Percentiles rank a stretch among this genome's conserved stretches.
Conservation (phyloP, 1,140 invertebrate species). For the Heliothis virescens region DNA sequence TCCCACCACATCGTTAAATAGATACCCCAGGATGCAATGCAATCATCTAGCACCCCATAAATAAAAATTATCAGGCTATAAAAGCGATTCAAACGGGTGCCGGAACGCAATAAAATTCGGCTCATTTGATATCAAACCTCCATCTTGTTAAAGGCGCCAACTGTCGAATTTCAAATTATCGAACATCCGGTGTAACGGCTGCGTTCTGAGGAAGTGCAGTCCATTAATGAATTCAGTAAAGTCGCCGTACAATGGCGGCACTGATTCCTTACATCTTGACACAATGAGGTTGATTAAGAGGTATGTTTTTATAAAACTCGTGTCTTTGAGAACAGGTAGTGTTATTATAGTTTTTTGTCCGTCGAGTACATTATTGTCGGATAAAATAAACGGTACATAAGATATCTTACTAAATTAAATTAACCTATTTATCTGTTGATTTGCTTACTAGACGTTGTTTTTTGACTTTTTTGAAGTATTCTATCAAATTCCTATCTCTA, state of each 20-base stretch:
- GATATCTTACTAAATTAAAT: no score
- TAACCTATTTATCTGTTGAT: no score
- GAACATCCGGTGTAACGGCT: constrained; percentile 59
- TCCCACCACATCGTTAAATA: no score
- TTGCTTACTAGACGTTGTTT: no score
- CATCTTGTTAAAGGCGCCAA: constrained; percentile 49
- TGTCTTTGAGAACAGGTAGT: constrained; percentile 4
- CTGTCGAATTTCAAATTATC: constrained; percentile 56
- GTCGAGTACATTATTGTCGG: constrained; percentile 45
- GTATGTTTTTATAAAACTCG: constrained; percentile 37
- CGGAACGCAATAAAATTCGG: constrained; percentile 4
- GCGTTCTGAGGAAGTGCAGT: constrained; percentile 60
- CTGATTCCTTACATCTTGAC: constrained; percentile 51
- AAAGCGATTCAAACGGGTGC: not conserved
- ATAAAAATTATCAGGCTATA: not conserved
- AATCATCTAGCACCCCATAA: not conserved
- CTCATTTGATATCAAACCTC: constrained; percentile 34
- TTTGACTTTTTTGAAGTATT: no score
- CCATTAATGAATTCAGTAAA: constrained; percentile 64
- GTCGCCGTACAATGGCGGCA: constrained; percentile 56
- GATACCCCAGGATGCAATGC: not conserved
- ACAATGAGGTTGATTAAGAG: constrained; percentile 47
- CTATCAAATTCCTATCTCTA: no score
- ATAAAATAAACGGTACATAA: constrained; percentile 43
- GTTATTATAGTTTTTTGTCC: constrained; percentile 47